Percentiles rank a stretch among this genome's conserved stretches.
Evolutionary conservation across 2,797 vertebrate species (phyloP).

Genomic region (Hydrophis major): DNA sequence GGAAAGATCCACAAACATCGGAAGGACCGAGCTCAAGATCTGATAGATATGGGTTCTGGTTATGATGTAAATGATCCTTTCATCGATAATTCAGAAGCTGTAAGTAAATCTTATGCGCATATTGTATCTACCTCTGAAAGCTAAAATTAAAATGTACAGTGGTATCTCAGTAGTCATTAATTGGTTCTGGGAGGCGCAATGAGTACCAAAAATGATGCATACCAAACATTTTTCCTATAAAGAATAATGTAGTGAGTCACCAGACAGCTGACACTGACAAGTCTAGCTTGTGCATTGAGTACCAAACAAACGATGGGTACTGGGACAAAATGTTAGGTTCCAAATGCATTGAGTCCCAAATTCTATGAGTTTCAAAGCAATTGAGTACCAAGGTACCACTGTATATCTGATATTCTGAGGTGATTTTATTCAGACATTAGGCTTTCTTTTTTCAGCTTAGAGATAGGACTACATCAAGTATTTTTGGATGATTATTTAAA

Average conservation of each 20-base stretch:
- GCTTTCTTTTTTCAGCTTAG: background rate
- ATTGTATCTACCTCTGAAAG: background rate
- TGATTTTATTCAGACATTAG: background rate
- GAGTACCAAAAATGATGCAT: background rate
- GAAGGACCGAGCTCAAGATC: conserved; percentile 94
- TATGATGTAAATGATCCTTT: conserved; percentile 97
- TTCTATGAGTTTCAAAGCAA: background rate
- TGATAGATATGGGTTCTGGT: conserved; percentile 96
- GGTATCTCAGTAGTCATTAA: background rate
- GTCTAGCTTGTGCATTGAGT: background rate
- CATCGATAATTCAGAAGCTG: conserved; percentile 97
- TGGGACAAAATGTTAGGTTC: background rate
- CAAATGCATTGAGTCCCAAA: background rate
- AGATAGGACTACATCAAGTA: background rate
- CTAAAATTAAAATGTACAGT: background rate
- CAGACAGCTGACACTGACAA: background rate
- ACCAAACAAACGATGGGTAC: background rate
- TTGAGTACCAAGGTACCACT: background rate
- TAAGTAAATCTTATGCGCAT: conserved; percentile 73
- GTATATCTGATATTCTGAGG: background rate
- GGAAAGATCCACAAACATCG: conserved; percentile 84
- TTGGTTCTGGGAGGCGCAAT: background rate
- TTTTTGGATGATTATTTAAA: background rate
- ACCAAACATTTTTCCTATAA: background rate
- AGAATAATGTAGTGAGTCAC: background rate